Base-by-base conservation (phyloP, 2,797 vertebrate genomes). In the Alcedo quadribrachys region DNA sequence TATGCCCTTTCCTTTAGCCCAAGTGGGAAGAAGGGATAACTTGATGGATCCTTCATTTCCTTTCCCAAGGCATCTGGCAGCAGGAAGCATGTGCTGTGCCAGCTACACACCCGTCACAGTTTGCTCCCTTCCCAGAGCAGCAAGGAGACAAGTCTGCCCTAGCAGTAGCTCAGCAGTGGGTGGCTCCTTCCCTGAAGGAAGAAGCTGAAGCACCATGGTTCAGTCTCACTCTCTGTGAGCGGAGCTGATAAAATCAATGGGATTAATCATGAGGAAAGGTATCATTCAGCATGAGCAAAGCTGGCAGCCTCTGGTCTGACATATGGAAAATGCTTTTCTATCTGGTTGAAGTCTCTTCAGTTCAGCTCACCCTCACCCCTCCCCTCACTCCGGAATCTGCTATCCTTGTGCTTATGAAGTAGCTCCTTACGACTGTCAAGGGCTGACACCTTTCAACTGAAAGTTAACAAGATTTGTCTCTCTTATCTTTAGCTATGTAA, bases 41-140 rank as follows among this genome's bases (percentile, higher is more conserved):
- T 92, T 92, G 92, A 90, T 87, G 58, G 86, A 92, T 61, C 84
- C 86, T 82, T 94, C 91, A 48, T 90, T 96, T 93, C 92, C 87
- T 93, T 95, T 95, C 92, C 92, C 89, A 94, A 95, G 90, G 92
- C 91, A 83, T 93, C 93, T 96, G 94, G 91, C 94, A 94, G 85
- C 24, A 10, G 87, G 93, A 84, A 81, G 61, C 84, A 25, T 78
- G 68, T 80, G 54, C 78, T 83, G 81, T 93, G 95, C 94, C 94
- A 96, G 88, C 87, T 92, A 62, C 93, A 82, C 78, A 43, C 54
- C 68, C 22, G 58, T 92, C 85, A 91, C 11, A 8, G 45, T 90
- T 91, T 92, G 40, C 86, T 95, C 68, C 50, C 86, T 88, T 91
- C 85, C 69, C 66, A 76, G 73, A 87, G 89, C 91, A 81, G 73